phyloP scores from a whole-genome alignment of 1,140 invertebrate genomes.

The Branchinecta lindahli region DNA sequence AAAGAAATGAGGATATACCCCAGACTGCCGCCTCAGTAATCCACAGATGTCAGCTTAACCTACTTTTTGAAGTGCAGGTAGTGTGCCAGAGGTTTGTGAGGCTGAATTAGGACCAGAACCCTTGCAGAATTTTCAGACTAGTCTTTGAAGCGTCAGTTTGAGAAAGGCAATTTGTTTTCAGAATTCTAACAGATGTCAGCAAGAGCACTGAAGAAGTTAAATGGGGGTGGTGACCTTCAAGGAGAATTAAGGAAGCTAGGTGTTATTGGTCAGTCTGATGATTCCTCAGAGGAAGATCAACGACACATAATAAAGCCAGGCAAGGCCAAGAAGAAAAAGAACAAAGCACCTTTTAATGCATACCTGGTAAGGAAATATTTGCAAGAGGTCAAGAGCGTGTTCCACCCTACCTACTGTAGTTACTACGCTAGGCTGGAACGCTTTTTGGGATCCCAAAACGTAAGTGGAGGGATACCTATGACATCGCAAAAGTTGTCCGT shows the following conservation, averaged over 20 bases:
- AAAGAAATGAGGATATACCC: background rate
- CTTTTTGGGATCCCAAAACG: no score
- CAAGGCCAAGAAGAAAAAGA: background rate
- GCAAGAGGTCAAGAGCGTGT: no score
- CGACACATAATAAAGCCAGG: background rate
- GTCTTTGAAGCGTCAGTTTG: background rate
- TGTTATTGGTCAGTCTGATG: background rate
- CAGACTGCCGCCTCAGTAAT: background rate
- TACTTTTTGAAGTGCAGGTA: background rate
- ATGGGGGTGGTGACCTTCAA: background rate
- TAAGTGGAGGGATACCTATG: no score
- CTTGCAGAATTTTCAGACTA: background rate
- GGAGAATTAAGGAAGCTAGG: slow-evolving; percentile 1
- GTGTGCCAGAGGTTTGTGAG: background rate
- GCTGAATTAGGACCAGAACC: background rate
- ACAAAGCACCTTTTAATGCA: background rate
- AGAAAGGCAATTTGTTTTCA: background rate
- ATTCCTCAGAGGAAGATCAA: background rate
- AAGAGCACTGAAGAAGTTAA: background rate
- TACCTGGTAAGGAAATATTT: no score
- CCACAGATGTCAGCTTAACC: background rate
- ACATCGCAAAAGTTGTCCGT: no score
- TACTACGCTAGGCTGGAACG: no score
- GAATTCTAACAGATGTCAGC: background rate
- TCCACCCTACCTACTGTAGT: no score